These are phyloP conservation scores for Ctenicera cuprea DNA, from an alignment of 2,888 invertebrate genomes.

Conservation along the genomic window DNA sequence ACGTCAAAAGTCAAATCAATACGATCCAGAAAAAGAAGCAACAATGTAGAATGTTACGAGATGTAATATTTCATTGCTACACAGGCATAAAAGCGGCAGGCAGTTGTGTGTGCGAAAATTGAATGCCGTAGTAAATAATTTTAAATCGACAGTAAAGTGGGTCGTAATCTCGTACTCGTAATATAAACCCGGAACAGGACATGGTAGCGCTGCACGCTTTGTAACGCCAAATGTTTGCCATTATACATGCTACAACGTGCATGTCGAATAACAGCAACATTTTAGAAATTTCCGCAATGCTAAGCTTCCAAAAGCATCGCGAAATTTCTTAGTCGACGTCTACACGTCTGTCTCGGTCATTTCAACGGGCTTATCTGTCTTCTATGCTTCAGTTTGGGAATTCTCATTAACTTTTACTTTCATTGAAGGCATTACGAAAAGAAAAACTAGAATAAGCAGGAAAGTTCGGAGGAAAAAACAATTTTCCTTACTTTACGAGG, in stretches of 20 bases:
- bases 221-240: conserved; percentile 24
- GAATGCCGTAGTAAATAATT: conserved; percentile 29
- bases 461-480: background rate
- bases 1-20: no score
- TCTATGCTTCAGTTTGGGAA: background rate
- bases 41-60: background rate
- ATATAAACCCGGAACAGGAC: conserved; percentile 30
- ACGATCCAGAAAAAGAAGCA: background rate
- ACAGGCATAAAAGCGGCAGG: background rate
- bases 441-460: background rate
- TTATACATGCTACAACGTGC: conserved; percentile 30
- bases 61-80: conserved; percentile 7
- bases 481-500: conserved; percentile 4
- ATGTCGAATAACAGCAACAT: conserved; percentile 22
- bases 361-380: background rate
- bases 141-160: conserved; percentile 30
- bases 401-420: conserved; percentile 16
- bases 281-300: conserved; percentile 10
- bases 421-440: background rate
- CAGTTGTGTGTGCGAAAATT: conserved; percentile 1
- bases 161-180: conserved; percentile 19
- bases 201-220: conserved; percentile 8
- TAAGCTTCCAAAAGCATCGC: background rate
- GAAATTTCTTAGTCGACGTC: background rate
- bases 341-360: background rate